Evolutionary conservation across 2,888 invertebrate species (phyloP), one percentile per base, ranked within the genome.

Genomic region (Drosophila kuntzei): DNA sequence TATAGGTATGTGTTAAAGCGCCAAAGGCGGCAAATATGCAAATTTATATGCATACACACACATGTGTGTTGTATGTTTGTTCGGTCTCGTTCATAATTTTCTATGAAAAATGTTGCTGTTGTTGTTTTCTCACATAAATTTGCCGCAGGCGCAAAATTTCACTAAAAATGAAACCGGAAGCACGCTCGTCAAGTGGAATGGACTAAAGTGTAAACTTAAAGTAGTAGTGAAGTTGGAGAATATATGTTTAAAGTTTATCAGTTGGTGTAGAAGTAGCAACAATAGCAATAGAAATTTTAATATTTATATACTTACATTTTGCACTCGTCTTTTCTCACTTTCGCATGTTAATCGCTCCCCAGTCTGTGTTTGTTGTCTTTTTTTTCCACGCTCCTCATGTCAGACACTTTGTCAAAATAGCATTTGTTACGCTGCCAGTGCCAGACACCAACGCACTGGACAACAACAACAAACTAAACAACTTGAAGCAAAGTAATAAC

Each of bases 351-450:
- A 62, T 50, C 54, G 37, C 18, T 50, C 41, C 14, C 64, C 22
- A 50, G 61, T 34, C 51, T 32, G 32, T 29, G 54, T 64, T 32
- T 70, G 16, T 47, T 65, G 47, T 39, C 32, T 22, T 57, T 69
- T 72, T 76, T 81, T 89, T 89, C 85, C 85, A 85, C 85, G 90
- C 84, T 89, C 85, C 89, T 89, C 85, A 75, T 85, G 90, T 85
- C 85, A 85, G 83, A 89, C 90, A 85, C 85, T 89, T 85, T 89
- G 85, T 89, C 90, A 85, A 85, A 85, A 89, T 80, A 89, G 89
- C 85, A 89, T 85, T 85, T 85, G 85, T 85, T 89, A 80, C 73
- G 87, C 87, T 85, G 87, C 80, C 90, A 76, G 84, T 75, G 62
- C 71, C 80, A 87, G 87, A 82, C 87, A 87, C 89, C 85, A 83